Evolutionary conservation across 1,140 invertebrate genomes (phyloP).

Genomic region (Meloidogyne exigua): DNA sequence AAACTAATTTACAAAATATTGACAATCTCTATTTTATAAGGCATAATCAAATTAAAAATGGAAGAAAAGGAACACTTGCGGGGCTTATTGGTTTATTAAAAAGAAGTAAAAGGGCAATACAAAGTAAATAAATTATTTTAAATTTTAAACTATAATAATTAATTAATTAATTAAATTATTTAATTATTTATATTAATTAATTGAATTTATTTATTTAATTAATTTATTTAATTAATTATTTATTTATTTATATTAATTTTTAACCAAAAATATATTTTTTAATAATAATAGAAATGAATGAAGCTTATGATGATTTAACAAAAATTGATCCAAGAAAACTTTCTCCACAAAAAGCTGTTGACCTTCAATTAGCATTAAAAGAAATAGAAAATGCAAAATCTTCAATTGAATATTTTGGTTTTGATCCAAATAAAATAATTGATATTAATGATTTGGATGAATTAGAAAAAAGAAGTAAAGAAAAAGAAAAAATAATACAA

Average conservation of each 20-base stretch:
- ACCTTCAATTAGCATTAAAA: not conserved
- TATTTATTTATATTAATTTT: no score
- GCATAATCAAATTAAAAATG: not conserved
- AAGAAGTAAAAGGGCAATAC: not conserved
- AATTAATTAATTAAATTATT: no score
- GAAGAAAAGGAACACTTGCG: not conserved
- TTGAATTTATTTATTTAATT: no score
- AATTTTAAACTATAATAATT: no score
- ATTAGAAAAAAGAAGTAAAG: not conserved
- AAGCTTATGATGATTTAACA: constrained; percentile 1
- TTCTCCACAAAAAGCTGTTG: not conserved
- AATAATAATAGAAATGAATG: not conserved
- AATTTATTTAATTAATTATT: no score
- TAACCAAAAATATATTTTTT: no score
- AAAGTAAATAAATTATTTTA: not conserved
- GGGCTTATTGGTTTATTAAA: not conserved
- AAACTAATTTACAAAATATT: not conserved
- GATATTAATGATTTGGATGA: constrained; percentile 2
- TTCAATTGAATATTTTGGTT: not conserved
- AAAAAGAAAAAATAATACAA: not conserved
- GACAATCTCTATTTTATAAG: not conserved
- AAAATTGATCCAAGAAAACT: not conserved
- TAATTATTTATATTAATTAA: no score
- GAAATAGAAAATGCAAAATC: not conserved
- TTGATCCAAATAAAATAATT: constrained; percentile 2